Evolutionary conservation across 30 jellyfish, hydroid and myxozoan genomes (phyloP).

Genomic region (Aurelia aurita complex sp. Pacific): DNA sequence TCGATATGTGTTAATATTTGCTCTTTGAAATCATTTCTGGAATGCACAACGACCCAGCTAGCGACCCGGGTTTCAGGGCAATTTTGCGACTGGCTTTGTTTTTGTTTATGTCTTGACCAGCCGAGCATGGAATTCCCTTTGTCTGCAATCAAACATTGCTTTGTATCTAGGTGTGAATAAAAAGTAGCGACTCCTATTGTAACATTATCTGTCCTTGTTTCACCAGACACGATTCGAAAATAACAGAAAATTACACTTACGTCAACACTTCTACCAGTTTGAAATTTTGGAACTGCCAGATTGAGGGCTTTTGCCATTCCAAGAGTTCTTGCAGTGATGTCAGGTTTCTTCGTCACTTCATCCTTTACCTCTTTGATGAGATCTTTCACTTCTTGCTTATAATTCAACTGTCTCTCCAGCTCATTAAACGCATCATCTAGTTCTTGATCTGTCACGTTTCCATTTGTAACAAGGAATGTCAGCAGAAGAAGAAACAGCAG

Average conservation of each 20-base stretch:
- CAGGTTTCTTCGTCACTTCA: constrained; percentile 9
- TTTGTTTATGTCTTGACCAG: no score
- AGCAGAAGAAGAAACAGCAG: background rate
- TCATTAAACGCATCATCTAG: background rate
- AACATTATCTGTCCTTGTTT: no score
- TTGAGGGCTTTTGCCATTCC: constrained; percentile 31
- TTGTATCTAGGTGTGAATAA: no score
- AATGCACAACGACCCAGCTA: no score
- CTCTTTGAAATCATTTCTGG: no score
- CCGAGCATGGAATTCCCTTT: no score
- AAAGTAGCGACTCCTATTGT: no score
- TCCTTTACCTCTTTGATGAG: constrained; percentile 1
- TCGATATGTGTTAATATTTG: no score
- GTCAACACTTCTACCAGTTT: background rate
- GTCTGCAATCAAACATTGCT: no score
- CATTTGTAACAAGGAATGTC: background rate
- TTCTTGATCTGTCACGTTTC: background rate
- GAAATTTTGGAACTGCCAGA: constrained; percentile 9
- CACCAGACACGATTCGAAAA: no score
- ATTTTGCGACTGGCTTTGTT: no score
- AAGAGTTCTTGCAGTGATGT: constrained; percentile 2
- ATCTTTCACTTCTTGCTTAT: background rate
- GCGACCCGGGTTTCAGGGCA: no score
- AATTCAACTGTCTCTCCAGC: background rate
- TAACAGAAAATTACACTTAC: background rate